Conservation (phyloP, 2,797 vertebrate species). For the Fundulus diaphanus region DNA sequence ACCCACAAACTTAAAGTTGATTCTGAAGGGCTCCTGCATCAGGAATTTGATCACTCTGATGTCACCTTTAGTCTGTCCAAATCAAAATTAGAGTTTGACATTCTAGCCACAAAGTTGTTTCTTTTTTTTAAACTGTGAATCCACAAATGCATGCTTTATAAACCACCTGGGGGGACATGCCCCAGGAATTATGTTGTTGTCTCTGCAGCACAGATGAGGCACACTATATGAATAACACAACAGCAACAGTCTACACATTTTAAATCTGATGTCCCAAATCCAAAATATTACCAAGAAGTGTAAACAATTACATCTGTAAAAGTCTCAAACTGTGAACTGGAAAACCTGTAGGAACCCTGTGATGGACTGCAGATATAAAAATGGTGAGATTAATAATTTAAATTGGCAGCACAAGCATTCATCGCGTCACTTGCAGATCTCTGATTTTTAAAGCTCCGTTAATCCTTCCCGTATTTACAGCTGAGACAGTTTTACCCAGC, state of each 20-base stretch:
- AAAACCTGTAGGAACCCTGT: neutral
- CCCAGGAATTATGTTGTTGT: neutral
- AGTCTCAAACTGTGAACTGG: neutral
- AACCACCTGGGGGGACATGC: too few relatives aligned
- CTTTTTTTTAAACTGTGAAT: too few relatives aligned
- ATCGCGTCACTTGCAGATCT: constrained; percentile 2
- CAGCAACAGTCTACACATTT: neutral
- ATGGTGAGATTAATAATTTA: neutral
- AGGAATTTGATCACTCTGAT: too few relatives aligned
- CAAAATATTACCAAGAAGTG: neutral
- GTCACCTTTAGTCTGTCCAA: too few relatives aligned
- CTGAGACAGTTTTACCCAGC: neutral
- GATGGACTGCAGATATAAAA: neutral
- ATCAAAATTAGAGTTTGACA: too few relatives aligned
- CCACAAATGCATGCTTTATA: too few relatives aligned
- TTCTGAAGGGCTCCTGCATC: too few relatives aligned
- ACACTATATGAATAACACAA: too few relatives aligned
- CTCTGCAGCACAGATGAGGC: neutral
- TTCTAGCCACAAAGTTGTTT: too few relatives aligned
- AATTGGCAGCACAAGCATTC: neutral
- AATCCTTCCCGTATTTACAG: constrained; percentile 6
- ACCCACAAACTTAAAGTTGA: too few relatives aligned
- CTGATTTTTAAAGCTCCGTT: neutral
- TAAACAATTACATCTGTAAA: neutral
- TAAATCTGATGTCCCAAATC: neutral